Base-by-base conservation (phyloP, 1,140 invertebrate species). In the Sycophila sp. region DNA sequence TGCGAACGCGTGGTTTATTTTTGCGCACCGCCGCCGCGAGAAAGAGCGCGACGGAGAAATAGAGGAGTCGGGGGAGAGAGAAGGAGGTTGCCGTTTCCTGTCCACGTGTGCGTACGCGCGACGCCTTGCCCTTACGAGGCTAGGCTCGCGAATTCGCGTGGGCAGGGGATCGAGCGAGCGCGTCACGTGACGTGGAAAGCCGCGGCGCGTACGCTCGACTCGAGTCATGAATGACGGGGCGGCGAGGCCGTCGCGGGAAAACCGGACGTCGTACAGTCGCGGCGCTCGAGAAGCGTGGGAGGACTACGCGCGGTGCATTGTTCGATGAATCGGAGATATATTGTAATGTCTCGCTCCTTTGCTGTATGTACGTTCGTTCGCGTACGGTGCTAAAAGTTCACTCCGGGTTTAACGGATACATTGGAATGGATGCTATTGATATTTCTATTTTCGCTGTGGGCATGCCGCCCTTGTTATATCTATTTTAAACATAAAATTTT, bases 51-150 rank as follows among this genome's bases (percentile, higher is more conserved):
- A n/a, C n/a, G n/a, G n/a, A n/a, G n/a, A n/a, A n/a, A n/a, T n/a
- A n/a, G n/a, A n/a, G n/a, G n/a, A n/a, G n/a, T n/a, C n/a, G n/a
- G n/a, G n/a, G n/a, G n/a, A 49, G 7, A 30, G 6, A 2, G 28
- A 45, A 56, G 38, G 64, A 56, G 51, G 64, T 66, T 66, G 22
- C 8, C 36, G 26, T 66, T 66, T 66, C 63, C 51, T 55, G 63
- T 42, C 26, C 26, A 36, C 51, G 64, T 32, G 26, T 17, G 22
- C 30, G 32, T 30, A 22, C 7, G 19, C 15, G 42, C 26, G 49
- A 15, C n/a, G 26, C n/a, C 7, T 24, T 40, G 63, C 34, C 34
- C 19, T 56, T 56, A 34, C 53, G 53, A 10, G 17, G 49, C 24
- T 76, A 72, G 69, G 73, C 56, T 28, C 40, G 19, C 30, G 15